Percentiles rank a stretch among this genome's conserved stretches.
Evolutionary conservation across 2,888 invertebrate genomes (phyloP).

Genomic region (Parnassius glacialis): DNA sequence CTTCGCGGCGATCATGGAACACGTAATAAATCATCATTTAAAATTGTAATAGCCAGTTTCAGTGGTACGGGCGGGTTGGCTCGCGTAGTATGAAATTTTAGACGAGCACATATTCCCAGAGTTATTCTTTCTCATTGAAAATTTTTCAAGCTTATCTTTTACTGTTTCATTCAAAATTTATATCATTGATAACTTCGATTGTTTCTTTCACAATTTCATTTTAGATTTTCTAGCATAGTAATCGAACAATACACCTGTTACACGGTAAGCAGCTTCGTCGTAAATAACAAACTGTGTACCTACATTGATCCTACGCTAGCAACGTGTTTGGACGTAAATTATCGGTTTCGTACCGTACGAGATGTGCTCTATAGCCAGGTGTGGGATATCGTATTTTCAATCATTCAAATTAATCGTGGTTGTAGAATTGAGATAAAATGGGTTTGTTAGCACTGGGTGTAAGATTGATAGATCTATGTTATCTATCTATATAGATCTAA

Average conservation of each 20-base stretch:
- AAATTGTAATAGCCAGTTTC: too few species aligned
- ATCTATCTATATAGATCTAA: too few species aligned
- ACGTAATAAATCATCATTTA: too few species aligned
- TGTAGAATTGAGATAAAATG: too few species aligned
- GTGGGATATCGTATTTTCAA: neutral
- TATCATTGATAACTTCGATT: neutral
- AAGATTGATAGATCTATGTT: too few species aligned
- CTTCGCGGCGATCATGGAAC: too few species aligned
- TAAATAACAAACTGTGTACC: constrained; percentile 1
- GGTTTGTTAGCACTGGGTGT: too few species aligned
- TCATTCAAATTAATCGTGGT: neutral
- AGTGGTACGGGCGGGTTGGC: too few species aligned
- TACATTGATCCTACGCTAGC: neutral
- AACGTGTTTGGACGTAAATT: neutral
- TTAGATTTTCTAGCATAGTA: neutral
- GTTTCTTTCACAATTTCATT: neutral
- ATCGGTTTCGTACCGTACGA: neutral
- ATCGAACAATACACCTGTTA: constrained; percentile 5
- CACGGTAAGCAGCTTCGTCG: neutral
- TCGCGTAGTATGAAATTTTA: too few species aligned
- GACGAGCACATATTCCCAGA: too few species aligned
- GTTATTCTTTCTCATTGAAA: neutral
- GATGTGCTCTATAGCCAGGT: neutral
- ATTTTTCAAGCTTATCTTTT: neutral
- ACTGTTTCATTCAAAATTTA: neutral